Base-by-base conservation (phyloP, 2,797 vertebrate genomes). In the Liasis olivaceus region DNA sequence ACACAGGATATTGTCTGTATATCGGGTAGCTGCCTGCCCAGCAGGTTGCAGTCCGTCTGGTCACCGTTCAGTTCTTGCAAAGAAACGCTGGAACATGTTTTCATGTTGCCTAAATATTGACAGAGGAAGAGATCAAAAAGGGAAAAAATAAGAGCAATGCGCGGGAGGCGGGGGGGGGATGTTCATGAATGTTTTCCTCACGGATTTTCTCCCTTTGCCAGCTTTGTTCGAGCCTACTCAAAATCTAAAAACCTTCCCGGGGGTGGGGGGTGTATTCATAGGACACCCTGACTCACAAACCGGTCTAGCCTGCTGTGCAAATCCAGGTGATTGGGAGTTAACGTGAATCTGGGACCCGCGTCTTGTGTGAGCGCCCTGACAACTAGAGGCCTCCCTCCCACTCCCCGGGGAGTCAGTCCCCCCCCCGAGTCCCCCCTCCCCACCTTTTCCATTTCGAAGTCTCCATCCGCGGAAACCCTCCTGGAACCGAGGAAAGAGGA, bases 401-500 rank as follows among this genome's bases (percentile, higher is more conserved):
- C 14, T 20, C 69, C 6, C 7, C 6, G 69, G 31, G 6, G n/a
- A 17, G 15, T 36, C 31, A 17, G 15, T 7, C 31, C 31, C 69
- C 66, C 17, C 14, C 1, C n/a, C n/a, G 2, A 69, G 5, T 31
- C 3, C 5, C n/a, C 11, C 15, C 69, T 2, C 17, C 5, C 20
- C 17, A 58, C 56, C 69, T 72, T 1, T 36, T 72, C 31, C 15
- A 7, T 20, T 36, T 20, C 31, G 31, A 63, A 88, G 4, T 15
- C 36, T 47, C 87, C 28, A 36, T n/a, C 42, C 24, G 94, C 95
- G 0, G 6, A 98, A 98, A 96, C 96, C 96, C 96, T 96, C 94
- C 96, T 97, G 96, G 97, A 97, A 97, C 98, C 97, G 96, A 97
- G 96, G 95, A 94, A 58, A 26, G 14, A 7, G 66, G 5, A 36